A percentile compares a stretch with the other conserved stretches of the same genome.
Evolutionary conservation across 2,113 vertebrate species (phyloP).

Genomic region (Dolichotis patagonum): DNA sequence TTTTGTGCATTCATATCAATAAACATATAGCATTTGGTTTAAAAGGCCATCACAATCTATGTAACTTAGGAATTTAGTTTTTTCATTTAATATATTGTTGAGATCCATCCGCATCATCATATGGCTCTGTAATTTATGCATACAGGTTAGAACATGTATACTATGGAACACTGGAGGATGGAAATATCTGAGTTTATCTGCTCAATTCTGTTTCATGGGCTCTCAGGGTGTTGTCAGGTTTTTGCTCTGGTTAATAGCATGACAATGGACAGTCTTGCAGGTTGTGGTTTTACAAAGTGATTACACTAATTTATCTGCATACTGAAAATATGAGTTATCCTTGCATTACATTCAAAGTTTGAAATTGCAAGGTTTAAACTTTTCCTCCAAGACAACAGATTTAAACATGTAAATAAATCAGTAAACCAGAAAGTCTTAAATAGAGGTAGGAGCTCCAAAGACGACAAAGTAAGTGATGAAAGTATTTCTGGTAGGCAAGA

Average conservation of each 20-base stretch:
- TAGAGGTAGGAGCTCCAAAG: neutral
- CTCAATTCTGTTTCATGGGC: neutral
- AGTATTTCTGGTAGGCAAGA: no score
- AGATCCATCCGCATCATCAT: neutral
- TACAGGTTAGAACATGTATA: no score
- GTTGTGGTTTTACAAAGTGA: neutral
- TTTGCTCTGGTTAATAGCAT: neutral
- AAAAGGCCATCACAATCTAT: neutral
- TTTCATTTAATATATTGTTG: neutral
- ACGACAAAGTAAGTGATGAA: neutral
- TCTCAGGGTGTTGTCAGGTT: neutral
- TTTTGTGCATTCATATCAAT: neutral
- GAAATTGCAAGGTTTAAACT: neutral
- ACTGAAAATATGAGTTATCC: neutral
- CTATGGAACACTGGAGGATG: rapidly evolving
- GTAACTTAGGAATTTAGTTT: neutral
- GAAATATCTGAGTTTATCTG: neutral
- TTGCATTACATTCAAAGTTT: neutral
- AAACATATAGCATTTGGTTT: neutral
- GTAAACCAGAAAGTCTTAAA: neutral
- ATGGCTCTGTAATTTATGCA: neutral
- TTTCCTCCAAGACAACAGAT: neutral
- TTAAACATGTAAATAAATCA: neutral
- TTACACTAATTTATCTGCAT: neutral
- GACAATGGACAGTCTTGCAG: neutral